A percentile compares a stretch with the other conserved stretches of the same genome.
phyloP scores from a whole-genome alignment of 2,888 invertebrate genomes.

The Drosophila niveifrons region DNA sequence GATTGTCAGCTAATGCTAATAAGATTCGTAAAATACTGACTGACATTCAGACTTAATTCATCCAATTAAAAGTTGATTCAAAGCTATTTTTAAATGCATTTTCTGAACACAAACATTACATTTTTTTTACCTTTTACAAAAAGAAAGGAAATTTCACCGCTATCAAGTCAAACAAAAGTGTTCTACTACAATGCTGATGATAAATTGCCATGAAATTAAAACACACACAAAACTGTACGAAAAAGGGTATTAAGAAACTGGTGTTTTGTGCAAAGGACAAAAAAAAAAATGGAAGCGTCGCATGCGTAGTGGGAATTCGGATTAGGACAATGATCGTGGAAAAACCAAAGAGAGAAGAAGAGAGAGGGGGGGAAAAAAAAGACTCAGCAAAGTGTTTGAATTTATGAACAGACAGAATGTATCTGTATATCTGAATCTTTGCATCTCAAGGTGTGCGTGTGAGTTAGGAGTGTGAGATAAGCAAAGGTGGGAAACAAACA shows the following conservation, averaged over 20 bases:
- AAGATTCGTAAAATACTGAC: too few species aligned
- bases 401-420: conserved; percentile 56
- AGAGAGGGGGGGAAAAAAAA: neutral
- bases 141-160: too few species aligned
- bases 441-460: conserved; percentile 36
- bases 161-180: too few species aligned
- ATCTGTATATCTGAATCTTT: conserved; percentile 53
- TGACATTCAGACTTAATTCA: too few species aligned
- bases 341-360: neutral
- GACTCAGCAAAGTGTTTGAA: conserved; percentile 57
- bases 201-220: too few species aligned
- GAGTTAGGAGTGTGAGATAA: conserved; percentile 39
- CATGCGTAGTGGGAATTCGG: conserved; percentile 49
- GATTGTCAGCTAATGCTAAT: too few species aligned
- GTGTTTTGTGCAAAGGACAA: neutral
- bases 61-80: too few species aligned
- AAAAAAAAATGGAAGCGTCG: neutral
- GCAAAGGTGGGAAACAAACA: conserved; percentile 64
- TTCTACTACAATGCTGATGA: too few species aligned
- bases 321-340: conserved; percentile 60
- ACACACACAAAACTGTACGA: conserved; percentile 4
- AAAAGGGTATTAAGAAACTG: conserved; percentile 4
- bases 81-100: too few species aligned
- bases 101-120: too few species aligned
- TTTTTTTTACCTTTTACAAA: too few species aligned